These are phyloP conservation scores for Dynastes hyllus DNA, from an alignment of 2,888 invertebrate genomes.

Conservation along the genomic window DNA sequence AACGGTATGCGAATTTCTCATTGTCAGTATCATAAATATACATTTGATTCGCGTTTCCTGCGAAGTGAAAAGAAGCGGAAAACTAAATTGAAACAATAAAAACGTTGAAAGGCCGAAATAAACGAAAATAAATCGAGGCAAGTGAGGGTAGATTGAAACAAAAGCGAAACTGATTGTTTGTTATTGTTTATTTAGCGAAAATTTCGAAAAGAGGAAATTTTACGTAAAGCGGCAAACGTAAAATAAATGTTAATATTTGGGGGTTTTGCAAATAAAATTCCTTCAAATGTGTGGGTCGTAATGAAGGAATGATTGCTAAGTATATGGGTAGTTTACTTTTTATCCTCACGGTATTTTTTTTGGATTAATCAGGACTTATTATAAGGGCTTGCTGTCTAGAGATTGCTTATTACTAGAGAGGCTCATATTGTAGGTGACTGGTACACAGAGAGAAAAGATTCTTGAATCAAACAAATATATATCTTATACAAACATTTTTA, in stretches of 20 bases:
- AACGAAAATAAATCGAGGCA: constrained; percentile 19
- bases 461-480: too few relatives aligned
- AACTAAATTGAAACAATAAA: constrained; percentile 48
- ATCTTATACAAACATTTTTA: too few relatives aligned
- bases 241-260: constrained; percentile 20
- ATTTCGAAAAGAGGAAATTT: not conserved
- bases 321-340: too few relatives aligned
- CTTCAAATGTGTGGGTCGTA: not conserved
- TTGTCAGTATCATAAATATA: constrained; percentile 28
- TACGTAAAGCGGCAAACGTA: not conserved
- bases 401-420: too few relatives aligned
- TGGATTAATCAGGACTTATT: too few relatives aligned
- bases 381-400: too few relatives aligned
- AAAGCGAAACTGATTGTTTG: constrained; percentile 29
- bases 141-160: constrained; percentile 13
- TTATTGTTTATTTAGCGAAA: constrained; percentile 19
- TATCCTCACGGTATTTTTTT: too few relatives aligned
- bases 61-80: constrained; percentile 32
- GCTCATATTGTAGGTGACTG: too few relatives aligned
- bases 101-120: constrained; percentile 29
- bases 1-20: not conserved
- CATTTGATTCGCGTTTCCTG: constrained; percentile 22
- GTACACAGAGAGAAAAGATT: too few relatives aligned
- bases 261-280: not conserved
- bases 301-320: too few relatives aligned